Conservation (phyloP, 2,888 invertebrate genomes). For the Geophilus truncorum region DNA sequence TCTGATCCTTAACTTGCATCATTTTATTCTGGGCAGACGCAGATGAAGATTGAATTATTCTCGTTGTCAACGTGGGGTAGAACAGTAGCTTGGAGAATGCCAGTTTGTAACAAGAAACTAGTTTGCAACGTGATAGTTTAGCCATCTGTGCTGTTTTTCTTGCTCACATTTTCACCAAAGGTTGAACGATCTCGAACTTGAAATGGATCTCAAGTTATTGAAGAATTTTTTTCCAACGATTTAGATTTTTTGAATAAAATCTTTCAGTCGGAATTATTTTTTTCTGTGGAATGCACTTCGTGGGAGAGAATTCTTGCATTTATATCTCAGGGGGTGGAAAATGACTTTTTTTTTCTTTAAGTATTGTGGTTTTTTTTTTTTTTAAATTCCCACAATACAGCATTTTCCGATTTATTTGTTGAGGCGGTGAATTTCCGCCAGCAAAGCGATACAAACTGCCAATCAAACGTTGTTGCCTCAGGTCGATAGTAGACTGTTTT, state of each 20-base stretch:
- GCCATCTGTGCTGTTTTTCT: not conserved
- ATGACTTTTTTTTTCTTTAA: too few relatives aligned
- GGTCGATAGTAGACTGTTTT: not conserved
- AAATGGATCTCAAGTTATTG: not conserved
- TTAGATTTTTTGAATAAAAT: too few relatives aligned
- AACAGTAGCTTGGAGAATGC: not conserved
- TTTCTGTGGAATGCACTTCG: too few relatives aligned
- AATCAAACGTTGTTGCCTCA: not conserved
- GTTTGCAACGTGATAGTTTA: not conserved
- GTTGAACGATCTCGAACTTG: not conserved
- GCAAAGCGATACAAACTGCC: not conserved
- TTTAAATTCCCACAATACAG: too few relatives aligned
- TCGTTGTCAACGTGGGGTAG: not conserved
- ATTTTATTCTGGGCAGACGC: not conserved
- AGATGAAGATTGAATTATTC: not conserved
- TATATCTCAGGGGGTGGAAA: too few relatives aligned
- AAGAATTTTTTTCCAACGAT: too few relatives aligned
- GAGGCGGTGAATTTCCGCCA: not conserved
- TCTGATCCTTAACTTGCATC: not conserved
- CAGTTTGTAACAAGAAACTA: not conserved
- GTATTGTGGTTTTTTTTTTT: too few relatives aligned
- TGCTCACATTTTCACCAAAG: not conserved
- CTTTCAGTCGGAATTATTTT: too few relatives aligned
- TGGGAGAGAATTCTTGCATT: too few relatives aligned
- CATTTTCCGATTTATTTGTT: too few relatives aligned